Percentiles rank a stretch among this genome's conserved stretches.
phyloP scores from a whole-genome alignment of 2,797 vertebrate species.

The Sebastes diploproa region DNA sequence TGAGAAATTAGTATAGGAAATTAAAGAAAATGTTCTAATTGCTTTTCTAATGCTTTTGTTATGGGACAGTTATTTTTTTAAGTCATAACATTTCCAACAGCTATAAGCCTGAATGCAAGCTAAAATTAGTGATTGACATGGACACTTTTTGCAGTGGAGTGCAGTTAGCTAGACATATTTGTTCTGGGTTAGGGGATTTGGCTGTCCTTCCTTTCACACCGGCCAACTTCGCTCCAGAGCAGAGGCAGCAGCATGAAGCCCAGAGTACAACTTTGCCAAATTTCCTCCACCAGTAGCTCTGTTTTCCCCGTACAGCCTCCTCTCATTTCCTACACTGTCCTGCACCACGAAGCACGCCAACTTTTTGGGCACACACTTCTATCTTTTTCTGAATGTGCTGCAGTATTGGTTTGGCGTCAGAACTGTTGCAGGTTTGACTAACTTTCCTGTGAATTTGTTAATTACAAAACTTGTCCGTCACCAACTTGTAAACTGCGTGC shows the following conservation, averaged over 20 bases:
- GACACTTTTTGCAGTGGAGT: conserved; percentile 32
- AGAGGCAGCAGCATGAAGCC: conserved; percentile 64
- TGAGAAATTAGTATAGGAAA: background rate
- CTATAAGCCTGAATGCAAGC: background rate
- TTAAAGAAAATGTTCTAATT: background rate
- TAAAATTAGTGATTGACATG: background rate
- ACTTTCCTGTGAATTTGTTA: conserved; percentile 12
- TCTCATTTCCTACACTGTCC: conserved; percentile 40
- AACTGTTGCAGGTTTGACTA: conserved; percentile 1
- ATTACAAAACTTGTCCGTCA: background rate
- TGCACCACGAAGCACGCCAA: conserved; percentile 30
- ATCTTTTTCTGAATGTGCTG: conserved; percentile 10
- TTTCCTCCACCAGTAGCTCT: conserved; percentile 48
- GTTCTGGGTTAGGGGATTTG: conserved; percentile 67
- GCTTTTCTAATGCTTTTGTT: too few relatives aligned
- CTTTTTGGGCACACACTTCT: conserved; percentile 7
- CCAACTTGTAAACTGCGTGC: background rate
- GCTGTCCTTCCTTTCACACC: conserved; percentile 56
- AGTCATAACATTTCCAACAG: background rate
- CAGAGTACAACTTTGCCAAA: conserved; percentile 57
- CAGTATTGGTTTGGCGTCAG: conserved; percentile 1
- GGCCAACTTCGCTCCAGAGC: conserved; percentile 64
- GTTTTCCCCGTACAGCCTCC: conserved; percentile 43
- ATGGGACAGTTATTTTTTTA: background rate
- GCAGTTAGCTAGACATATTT: conserved; percentile 54